Conservation (phyloP, 2,797 vertebrate species). For the Dermochelys coriacea region DNA sequence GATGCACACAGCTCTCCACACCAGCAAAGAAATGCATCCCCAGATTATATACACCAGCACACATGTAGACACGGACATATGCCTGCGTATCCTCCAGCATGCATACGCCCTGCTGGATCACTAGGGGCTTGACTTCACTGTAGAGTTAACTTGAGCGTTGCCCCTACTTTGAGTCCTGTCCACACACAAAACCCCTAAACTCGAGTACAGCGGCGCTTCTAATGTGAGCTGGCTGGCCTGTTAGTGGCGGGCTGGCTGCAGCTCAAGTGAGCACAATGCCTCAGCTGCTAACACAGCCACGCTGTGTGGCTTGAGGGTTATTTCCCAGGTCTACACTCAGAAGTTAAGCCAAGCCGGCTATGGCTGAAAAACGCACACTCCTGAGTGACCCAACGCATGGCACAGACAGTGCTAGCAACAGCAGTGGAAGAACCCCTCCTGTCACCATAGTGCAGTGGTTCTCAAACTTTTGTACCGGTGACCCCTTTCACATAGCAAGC, state of each 20-base stretch:
- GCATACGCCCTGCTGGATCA: rapidly evolving
- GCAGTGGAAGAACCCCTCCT: no score
- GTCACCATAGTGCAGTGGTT: no score
- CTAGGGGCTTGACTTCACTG: background rate
- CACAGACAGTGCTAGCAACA: background rate
- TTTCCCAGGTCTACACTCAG: background rate
- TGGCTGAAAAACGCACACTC: background rate
- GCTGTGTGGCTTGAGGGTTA: background rate
- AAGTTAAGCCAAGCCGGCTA: background rate
- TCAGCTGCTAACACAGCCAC: background rate
- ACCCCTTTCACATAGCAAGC: no score
- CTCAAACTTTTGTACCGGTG: no score
- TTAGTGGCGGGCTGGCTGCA: background rate
- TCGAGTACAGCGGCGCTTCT: background rate
- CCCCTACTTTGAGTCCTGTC: background rate
- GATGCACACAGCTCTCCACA: background rate
- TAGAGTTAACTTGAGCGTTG: background rate
- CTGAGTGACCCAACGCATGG: background rate
- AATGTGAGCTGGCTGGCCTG: background rate
- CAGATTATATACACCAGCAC: background rate
- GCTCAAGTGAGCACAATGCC: background rate
- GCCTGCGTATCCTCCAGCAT: background rate
- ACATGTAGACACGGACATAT: background rate
- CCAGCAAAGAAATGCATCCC: background rate
- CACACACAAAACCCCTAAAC: background rate